phyloP scores from a whole-genome alignment of 2,888 invertebrate species.

The Priapulus caudatus region DNA sequence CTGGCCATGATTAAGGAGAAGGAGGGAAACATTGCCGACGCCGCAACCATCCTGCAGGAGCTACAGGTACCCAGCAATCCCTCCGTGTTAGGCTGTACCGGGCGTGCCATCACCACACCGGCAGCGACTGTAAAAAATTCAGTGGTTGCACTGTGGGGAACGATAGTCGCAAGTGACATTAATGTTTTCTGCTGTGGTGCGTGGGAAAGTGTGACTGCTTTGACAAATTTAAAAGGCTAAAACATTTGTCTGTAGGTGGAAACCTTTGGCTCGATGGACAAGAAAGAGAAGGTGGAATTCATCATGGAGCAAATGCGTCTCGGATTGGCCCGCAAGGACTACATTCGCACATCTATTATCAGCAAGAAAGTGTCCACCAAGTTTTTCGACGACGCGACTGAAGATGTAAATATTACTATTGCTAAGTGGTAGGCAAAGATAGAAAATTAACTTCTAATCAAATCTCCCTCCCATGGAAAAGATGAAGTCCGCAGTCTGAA shows the following conservation, averaged over 20 bases:
- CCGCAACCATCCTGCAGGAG: slow-evolving; percentile 87
- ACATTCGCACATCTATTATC: slow-evolving; percentile 92
- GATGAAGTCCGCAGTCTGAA: too few species aligned
- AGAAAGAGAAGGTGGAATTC: slow-evolving; percentile 84
- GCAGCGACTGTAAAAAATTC: too few species aligned
- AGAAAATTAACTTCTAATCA: too few species aligned
- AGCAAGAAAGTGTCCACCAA: slow-evolving; percentile 95
- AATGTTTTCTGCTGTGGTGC: too few species aligned
- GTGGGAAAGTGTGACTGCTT: too few species aligned
- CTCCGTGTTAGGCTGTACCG: not conserved
- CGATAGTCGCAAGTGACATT: too few species aligned
- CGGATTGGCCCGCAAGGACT: slow-evolving; percentile 88
- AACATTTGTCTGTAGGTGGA: slow-evolving; percentile 53
- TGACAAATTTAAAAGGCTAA: too few species aligned
- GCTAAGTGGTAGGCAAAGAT: too few species aligned
- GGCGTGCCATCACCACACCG: too few species aligned
- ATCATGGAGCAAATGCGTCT: slow-evolving; percentile 97
- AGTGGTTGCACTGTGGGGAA: too few species aligned
- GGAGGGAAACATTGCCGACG: slow-evolving; percentile 57
- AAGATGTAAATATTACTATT: slow-evolving; percentile 48
- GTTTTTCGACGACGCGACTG: slow-evolving; percentile 79
- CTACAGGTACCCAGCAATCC: slow-evolving; percentile 50
- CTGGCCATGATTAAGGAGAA: slow-evolving; percentile 46
- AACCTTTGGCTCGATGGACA: slow-evolving; percentile 98
- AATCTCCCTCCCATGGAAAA: too few species aligned